These are phyloP conservation scores for Oligia strigilis DNA, from an alignment of 2,888 invertebrate species.

Conservation along the genomic window DNA sequence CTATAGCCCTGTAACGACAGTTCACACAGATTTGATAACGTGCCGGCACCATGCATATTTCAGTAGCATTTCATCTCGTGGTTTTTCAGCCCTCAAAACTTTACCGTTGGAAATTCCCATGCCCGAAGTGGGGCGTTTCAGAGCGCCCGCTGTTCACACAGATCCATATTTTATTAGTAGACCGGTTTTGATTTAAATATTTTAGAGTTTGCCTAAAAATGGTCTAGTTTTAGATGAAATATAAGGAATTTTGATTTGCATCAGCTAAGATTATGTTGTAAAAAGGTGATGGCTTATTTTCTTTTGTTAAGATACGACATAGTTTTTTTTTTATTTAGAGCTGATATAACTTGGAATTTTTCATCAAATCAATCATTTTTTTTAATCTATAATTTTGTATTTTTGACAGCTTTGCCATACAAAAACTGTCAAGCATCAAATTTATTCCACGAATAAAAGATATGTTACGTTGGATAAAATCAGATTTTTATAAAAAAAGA, in stretches of 20 bases:
- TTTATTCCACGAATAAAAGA: background rate
- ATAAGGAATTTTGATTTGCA: background rate
- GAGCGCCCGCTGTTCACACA: constrained; percentile 49
- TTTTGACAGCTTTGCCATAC: background rate
- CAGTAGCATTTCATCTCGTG: constrained; percentile 52
- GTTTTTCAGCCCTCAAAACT: constrained; percentile 58
- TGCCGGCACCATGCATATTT: constrained; percentile 49
- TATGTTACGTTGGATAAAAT: no score
- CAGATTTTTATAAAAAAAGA: background rate
- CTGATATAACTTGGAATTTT: no score
- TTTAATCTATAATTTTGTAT: background rate
- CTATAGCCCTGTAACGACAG: constrained; percentile 27
- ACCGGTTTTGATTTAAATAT: constrained; percentile 49
- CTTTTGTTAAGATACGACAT: background rate
- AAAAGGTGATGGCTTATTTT: background rate
- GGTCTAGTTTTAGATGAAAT: background rate
- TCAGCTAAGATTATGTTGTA: background rate
- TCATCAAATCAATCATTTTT: no score
- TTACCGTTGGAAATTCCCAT: constrained; percentile 55
- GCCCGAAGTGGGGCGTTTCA: constrained; percentile 39
- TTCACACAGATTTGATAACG: constrained; percentile 44
- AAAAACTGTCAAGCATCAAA: background rate
- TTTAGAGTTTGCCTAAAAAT: constrained; percentile 33
- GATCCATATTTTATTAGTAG: constrained; percentile 61
- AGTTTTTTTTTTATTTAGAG: background rate